Evolutionary conservation across 2,797 vertebrate genomes (phyloP), one percentile per base, ranked within the genome.

Genomic region (Silurus lanzhouensis): DNA sequence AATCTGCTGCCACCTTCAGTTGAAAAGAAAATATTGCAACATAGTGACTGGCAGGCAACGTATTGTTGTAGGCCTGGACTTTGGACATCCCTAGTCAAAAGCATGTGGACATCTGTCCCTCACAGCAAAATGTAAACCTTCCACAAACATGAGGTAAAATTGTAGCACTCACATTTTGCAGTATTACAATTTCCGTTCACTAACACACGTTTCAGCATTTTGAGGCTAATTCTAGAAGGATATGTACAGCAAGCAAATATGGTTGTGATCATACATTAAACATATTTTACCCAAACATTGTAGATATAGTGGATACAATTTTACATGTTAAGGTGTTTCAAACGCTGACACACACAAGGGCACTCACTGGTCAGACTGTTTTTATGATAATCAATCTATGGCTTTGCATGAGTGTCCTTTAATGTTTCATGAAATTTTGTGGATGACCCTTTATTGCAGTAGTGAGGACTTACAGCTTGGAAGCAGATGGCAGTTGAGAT

Each of bases 401-500:
- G 12, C 27, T 67, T 68, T 68, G 46, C 71, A 22, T n/a, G 5
- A 74, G 22, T 14, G 44, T 74, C 44, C 46, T 52, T 52, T 74
- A 52, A 52, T 13, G 52, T 31, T 57, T 3, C 10, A 25, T 74
- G 22, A 77, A 10, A 31, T 2, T 19, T 31, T 58, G 15, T n/a
- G 7, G 58, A 63, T 48, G 44, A 52, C 44, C 15, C 1, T 19
- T 27, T 8, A 25, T 17, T 52, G 44, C 27, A 55, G 22, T 38
- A 20, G 31, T 58, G 27, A 60, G 25, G 13, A 9, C 97, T 96
- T 94, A 99, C 98, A 83, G 98, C 98, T 90, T 99, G 98, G 93
- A 99, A 99, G 93, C 98, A 99, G 93, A 99, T 97, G 0, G 98
- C 97, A 4, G 98, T 99, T 71, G 98, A 99, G 91, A 99, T 92